phyloP scores from a whole-genome alignment of 23 tunicate genomes.

The Halocynthia roretzi region DNA sequence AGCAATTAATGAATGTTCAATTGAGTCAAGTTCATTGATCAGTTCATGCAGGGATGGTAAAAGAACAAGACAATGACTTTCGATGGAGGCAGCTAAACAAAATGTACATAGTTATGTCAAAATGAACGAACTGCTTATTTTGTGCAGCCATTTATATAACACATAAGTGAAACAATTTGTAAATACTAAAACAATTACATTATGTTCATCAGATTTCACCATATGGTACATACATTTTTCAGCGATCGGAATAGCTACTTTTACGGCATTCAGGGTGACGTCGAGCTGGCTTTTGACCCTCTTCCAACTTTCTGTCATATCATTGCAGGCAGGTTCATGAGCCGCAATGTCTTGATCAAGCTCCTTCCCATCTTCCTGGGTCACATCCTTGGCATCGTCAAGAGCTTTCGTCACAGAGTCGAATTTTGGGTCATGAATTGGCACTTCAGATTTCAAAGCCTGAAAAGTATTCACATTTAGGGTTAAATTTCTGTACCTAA shows the following conservation, averaged over 20 bases:
- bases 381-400: constrained; percentile 10
- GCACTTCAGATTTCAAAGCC: constrained; percentile 30
- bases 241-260: constrained; percentile 14
- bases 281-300: constrained; percentile 22
- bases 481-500: too few relatives aligned
- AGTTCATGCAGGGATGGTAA: constrained; percentile 19
- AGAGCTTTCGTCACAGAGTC: constrained; percentile 22
- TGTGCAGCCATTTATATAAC: not conserved
- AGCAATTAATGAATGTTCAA: constrained; percentile 49
- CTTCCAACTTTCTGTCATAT: constrained; percentile 43
- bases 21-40: constrained; percentile 36
- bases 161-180: not conserved
- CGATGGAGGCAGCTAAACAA: constrained; percentile 33
- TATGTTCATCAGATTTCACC: not conserved
- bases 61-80: constrained; percentile 7
- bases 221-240: constrained; percentile 15
- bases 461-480: not conserved
- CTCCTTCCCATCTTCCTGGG: not conserved
- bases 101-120: not conserved
- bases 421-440: constrained; percentile 40
- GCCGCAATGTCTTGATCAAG: constrained; percentile 44
- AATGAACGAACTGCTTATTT: not conserved
- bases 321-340: constrained; percentile 1
- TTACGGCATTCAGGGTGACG: not conserved
- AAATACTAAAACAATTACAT: not conserved